Base-by-base conservation (phyloP, 2,797 vertebrate genomes). In the Sparus aurata region DNA sequence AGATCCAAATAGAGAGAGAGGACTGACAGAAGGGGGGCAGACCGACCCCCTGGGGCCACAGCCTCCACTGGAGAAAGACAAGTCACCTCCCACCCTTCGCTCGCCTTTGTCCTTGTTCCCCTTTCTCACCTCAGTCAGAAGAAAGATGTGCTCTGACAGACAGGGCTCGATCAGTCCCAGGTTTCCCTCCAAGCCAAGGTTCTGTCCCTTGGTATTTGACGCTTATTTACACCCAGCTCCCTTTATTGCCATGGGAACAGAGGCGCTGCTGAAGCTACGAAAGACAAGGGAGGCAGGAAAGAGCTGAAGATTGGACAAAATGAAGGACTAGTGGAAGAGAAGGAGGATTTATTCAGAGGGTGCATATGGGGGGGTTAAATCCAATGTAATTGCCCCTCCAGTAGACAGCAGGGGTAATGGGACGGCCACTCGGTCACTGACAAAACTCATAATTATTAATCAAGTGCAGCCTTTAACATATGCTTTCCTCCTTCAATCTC, bases 361-460 rank as follows among this genome's bases (percentile, higher is more conserved):
- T 58, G 50, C 23, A 2, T 10, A 34, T 34, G 34, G 23, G 49
- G 47, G 67, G 82, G 72, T 49, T 81, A 79, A 85, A 88, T 77
- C 70, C 80, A 53, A 30, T 38, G 18, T 88, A 92, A 92, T 75
- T 88, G 87, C 79, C 81, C 82, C 75, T 85, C 61, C 60, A 85
- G 75, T 47, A 83, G 84, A 84, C 85, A 91, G 86, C 82, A 85
- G 85, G 77, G 85, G 73, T 82, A 81, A 88, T 72, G 69, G 79
- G 75, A 83, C 10, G 61, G 73, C 77, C 73, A 73, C 79, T 87
- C 66, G n/a, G 70, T 87, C 83, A 89, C 57, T 71, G 85, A 87
- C 85, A 90, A 75, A 84, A 60, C 79, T 87, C 74, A 87, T 87
- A 84, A 91, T 93, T 91, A 95, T 90, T 85, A 86, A 90, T 85